Evolutionary conservation across 2,888 invertebrate species (phyloP).

Genomic region (Zootermopsis nevadensis): DNA sequence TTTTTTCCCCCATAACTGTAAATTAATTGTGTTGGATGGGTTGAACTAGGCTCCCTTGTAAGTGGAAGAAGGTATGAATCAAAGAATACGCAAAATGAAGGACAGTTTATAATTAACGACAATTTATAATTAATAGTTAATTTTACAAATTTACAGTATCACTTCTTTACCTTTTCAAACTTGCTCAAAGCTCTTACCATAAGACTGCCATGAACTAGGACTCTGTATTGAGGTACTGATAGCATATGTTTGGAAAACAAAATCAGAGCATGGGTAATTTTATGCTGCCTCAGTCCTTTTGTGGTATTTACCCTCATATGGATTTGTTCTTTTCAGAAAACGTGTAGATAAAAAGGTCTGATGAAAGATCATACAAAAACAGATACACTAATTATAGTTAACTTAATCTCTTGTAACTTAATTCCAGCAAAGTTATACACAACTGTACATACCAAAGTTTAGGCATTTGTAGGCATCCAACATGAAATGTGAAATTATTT

Average conservation of each 20-base stretch:
- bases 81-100: slow-evolving; percentile 14
- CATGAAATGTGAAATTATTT: neutral
- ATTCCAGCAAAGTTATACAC: neutral
- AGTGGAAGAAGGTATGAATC: neutral
- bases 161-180: slow-evolving; percentile 14
- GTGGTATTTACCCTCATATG: neutral
- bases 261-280: neutral
- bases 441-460: neutral
- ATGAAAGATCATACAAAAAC: neutral
- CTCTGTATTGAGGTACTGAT: neutral
- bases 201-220: slow-evolving; percentile 20
- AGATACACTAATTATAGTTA: neutral
- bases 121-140: slow-evolving; percentile 41
- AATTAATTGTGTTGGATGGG: too few species aligned
- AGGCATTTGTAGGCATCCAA: slow-evolving; percentile 7
- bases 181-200: slow-evolving; percentile 32
- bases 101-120: slow-evolving; percentile 38
- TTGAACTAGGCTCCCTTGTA: too few species aligned
- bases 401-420: neutral
- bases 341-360: neutral
- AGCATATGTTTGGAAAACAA: neutral
- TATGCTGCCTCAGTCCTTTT: neutral
- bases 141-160: slow-evolving; percentile 37
- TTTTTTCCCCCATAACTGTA: too few species aligned
- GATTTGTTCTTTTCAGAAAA: neutral